Evolutionary conservation across 1,140 invertebrate species (phyloP).

Genomic region (Saccostrea cuccullata): DNA sequence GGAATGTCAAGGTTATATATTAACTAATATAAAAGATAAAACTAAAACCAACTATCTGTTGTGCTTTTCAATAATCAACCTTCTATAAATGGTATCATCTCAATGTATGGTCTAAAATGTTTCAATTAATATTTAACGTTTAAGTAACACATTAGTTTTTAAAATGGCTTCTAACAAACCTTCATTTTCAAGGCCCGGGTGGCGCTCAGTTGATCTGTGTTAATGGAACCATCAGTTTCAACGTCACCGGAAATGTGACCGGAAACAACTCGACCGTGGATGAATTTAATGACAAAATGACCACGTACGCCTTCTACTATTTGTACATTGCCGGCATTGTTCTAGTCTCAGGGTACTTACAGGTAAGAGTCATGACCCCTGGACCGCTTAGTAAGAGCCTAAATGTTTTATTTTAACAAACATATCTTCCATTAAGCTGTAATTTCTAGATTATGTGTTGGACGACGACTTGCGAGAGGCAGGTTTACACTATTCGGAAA

Average conservation of each 20-base stretch:
- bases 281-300: constrained; percentile 69
- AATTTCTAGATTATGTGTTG: constrained; percentile 69
- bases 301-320: constrained; percentile 65
- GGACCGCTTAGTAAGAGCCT: too few relatives aligned
- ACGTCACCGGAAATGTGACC: not conserved
- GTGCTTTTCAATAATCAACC: too few relatives aligned
- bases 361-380: constrained; percentile 56
- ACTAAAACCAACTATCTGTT: too few relatives aligned
- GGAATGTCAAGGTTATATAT: too few relatives aligned
- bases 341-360: constrained; percentile 63
- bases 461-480: constrained; percentile 71
- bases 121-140: too few relatives aligned
- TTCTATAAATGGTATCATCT: too few relatives aligned
- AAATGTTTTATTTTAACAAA: not conserved
- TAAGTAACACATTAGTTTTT: too few relatives aligned
- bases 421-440: not conserved
- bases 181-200: not conserved
- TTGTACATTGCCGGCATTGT: constrained; percentile 67
- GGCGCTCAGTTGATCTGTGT: not conserved
- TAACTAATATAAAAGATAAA: too few relatives aligned
- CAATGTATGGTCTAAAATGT: too few relatives aligned
- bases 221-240: not conserved
- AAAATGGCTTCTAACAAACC: too few relatives aligned
- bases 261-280: not conserved
- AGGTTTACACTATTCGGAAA: constrained; percentile 69